phyloP scores from a whole-genome alignment of 2,113 vertebrate genomes.

The Burhinus bistriatus region DNA sequence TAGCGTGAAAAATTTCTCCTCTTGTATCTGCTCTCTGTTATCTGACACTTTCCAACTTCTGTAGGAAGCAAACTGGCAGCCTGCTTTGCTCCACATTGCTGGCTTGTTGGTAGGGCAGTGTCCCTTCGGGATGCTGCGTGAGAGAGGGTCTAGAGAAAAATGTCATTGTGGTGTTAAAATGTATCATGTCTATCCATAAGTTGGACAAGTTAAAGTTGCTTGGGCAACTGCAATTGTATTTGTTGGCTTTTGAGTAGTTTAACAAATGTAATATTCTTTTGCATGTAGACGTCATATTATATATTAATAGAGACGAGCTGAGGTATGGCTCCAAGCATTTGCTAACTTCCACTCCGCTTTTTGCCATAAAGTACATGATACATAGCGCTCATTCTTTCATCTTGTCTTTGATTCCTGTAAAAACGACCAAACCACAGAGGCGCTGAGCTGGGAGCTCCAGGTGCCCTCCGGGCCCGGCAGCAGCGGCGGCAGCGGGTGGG shows the following conservation, averaged over 20 bases:
- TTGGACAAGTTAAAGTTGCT: not conserved
- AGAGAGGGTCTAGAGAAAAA: not conserved
- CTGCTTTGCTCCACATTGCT: accelerated
- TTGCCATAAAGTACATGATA: not conserved
- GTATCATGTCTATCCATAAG: not conserved
- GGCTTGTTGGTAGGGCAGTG: accelerated
- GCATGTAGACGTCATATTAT: accelerated
- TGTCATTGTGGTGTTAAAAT: not conserved
- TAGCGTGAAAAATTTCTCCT: not conserved
- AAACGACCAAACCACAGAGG: not conserved
- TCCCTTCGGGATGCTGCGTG: not conserved
- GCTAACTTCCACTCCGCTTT: not conserved
- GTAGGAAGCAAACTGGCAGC: not conserved
- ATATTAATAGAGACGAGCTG: not conserved
- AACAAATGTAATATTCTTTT: not conserved
- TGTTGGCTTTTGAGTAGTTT: not conserved
- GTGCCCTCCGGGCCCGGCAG: accelerated
- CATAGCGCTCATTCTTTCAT: accelerated
- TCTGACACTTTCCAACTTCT: not conserved
- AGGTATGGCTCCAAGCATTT: not conserved
- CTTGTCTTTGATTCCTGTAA: not conserved
- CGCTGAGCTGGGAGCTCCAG: not conserved
- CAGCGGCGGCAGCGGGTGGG: not conserved
- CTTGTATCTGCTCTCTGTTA: not conserved
- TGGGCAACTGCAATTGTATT: not conserved